These are phyloP conservation scores for Leptinotarsa undecemlineata DNA, from an alignment of 1,140 invertebrate species.

Conservation along the genomic window DNA sequence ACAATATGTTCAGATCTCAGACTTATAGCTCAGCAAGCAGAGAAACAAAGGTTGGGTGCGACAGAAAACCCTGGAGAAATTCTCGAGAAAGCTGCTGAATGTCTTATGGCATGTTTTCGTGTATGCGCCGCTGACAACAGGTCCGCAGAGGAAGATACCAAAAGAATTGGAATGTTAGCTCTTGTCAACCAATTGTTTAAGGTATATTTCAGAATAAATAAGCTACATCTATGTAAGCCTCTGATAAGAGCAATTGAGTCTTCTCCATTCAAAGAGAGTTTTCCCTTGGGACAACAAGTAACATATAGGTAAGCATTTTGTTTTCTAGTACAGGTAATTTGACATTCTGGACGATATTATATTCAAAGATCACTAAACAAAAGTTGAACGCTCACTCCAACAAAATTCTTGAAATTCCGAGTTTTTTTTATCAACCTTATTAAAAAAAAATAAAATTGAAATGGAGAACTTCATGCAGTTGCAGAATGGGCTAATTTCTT, in stretches of 20 bases:
- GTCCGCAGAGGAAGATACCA: slow-evolving; percentile 85
- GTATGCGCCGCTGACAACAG: slow-evolving; percentile 94
- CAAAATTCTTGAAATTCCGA: no score
- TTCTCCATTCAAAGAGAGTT: slow-evolving; percentile 84
- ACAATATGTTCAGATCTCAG: slow-evolving; percentile 82
- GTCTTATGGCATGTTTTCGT: slow-evolving; percentile 91
- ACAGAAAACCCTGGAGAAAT: slow-evolving; percentile 72
- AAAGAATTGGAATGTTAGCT: slow-evolving; percentile 93
- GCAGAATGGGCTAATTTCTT: no score
- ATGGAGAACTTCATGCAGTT: no score
- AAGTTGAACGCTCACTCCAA: no score
- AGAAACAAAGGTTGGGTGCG: slow-evolving; percentile 60
- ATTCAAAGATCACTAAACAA: no score
- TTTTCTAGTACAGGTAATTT: neutral
- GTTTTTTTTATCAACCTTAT: no score
- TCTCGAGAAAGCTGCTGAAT: slow-evolving; percentile 92
- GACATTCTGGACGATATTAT: no score
- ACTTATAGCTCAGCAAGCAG: slow-evolving; percentile 79
- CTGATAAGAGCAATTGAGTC: slow-evolving; percentile 95
- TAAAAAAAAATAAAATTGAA: no score
- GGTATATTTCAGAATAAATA: slow-evolving; percentile 97
- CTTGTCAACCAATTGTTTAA: slow-evolving; percentile 97
- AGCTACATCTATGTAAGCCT: slow-evolving; percentile 95
- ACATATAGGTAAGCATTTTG: slow-evolving; percentile 74
- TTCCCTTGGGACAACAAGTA: slow-evolving; percentile 83